Percentiles rank a stretch among this genome's conserved stretches.
These are phyloP conservation scores for Caenorhabditis afra DNA, from an alignment of 2,888 invertebrate species.

Conservation along the genomic window DNA sequence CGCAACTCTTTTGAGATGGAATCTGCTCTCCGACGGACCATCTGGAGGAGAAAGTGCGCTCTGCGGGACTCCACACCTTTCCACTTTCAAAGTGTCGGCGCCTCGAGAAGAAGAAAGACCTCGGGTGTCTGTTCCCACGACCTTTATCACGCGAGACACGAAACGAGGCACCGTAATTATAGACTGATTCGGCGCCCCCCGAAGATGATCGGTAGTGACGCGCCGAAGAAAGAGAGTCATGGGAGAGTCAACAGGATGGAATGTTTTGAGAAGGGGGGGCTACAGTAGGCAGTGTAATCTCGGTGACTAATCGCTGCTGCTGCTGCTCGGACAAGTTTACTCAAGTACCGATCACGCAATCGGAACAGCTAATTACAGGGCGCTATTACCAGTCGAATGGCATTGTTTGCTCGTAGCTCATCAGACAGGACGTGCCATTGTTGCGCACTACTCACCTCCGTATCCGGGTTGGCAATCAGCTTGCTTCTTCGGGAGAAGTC, in stretches of 20 bases:
- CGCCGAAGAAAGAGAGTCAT: slow-evolving; percentile 11
- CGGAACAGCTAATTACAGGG: slow-evolving; percentile 48
- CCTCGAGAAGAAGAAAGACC: not conserved
- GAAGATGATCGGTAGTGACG: slow-evolving; percentile 41
- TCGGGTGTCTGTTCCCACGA: slow-evolving; percentile 33
- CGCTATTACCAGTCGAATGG: slow-evolving; percentile 15
- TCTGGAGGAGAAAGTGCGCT: slow-evolving; percentile 9
- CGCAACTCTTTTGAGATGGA: slow-evolving; percentile 27
- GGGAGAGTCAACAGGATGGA: slow-evolving; percentile 16
- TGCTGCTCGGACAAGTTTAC: slow-evolving; percentile 40
- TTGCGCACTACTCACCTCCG: slow-evolving; percentile 34
- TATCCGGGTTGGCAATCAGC: slow-evolving; percentile 27
- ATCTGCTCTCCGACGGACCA: slow-evolving; percentile 32
- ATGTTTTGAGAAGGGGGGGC: slow-evolving; percentile 22
- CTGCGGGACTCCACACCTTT: slow-evolving; percentile 4
- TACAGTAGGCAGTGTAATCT: slow-evolving; percentile 35
- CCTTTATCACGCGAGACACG: slow-evolving; percentile 26
- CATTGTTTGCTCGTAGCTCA: slow-evolving; percentile 24
- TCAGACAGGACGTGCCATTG: not conserved
- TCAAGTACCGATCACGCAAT: slow-evolving; percentile 28
- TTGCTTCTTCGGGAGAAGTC: not conserved
- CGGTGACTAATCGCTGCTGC: slow-evolving; percentile 20
- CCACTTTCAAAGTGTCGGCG: not conserved
- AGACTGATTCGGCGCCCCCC: slow-evolving; percentile 20
- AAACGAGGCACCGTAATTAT: slow-evolving; percentile 29